Conservation (phyloP, 2,797 vertebrate species). For the Mormyrops boulengeri region DNA sequence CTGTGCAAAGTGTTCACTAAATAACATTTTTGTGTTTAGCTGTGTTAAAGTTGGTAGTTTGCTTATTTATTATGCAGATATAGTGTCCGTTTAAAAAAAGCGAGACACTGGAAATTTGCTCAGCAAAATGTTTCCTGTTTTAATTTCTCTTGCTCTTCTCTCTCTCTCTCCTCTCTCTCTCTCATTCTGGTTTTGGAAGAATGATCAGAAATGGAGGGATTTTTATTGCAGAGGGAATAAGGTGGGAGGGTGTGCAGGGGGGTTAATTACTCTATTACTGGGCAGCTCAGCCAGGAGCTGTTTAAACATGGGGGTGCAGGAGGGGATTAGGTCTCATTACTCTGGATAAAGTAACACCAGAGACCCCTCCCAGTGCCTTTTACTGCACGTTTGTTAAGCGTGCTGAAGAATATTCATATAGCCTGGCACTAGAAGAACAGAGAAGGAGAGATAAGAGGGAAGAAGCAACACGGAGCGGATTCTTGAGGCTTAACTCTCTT, state of each 20-base stretch:
- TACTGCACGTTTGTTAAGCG: conserved; percentile 68
- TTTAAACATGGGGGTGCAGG: conserved; percentile 80
- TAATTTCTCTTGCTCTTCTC: background rate
- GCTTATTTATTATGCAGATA: background rate
- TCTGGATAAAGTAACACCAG: conserved; percentile 88
- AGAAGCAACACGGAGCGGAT: conserved; percentile 9
- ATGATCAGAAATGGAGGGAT: background rate
- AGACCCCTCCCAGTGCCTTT: conserved; percentile 71
- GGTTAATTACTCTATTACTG: conserved; percentile 99
- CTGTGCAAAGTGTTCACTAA: background rate
- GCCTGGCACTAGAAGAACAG: background rate
- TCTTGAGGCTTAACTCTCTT: conserved; percentile 1
- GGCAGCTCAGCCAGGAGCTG: conserved; percentile 78
- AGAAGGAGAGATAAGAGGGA: background rate
- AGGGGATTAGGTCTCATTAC: conserved; percentile 97
- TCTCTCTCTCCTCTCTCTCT: background rate
- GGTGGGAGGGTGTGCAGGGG: conserved; percentile 66
- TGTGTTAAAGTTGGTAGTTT: background rate
- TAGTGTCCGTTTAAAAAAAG: background rate
- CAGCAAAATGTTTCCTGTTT: background rate
- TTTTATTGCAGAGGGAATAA: conserved; percentile 43
- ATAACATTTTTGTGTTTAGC: background rate
- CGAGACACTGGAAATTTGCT: background rate
- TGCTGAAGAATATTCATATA: conserved; percentile 77
- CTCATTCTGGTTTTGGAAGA: conserved; percentile 21